These are phyloP conservation scores for Odontomachus brunneus DNA, from an alignment of 1,140 invertebrate species.

Conservation along the genomic window DNA sequence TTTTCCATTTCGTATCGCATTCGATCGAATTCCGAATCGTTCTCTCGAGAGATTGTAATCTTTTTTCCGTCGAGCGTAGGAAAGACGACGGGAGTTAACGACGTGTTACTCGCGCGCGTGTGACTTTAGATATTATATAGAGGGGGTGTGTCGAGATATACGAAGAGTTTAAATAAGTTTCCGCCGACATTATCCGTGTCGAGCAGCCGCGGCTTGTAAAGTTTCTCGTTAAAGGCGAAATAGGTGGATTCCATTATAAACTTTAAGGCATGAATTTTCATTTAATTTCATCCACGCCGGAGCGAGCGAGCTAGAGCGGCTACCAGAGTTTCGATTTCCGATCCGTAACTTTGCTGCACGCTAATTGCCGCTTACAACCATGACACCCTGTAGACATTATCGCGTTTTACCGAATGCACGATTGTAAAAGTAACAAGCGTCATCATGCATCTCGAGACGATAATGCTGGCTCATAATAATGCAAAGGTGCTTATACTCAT, in stretches of 20 bases:
- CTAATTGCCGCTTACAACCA: conserved; percentile 31
- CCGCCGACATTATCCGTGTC: conserved; percentile 49
- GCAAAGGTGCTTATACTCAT: too few species aligned
- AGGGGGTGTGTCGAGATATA: conserved; percentile 27
- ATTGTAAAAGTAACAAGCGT: background rate
- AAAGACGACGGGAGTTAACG: conserved; percentile 38
- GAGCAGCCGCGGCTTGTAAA: conserved; percentile 51
- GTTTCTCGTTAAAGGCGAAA: conserved; percentile 55
- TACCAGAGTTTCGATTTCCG: conserved; percentile 46
- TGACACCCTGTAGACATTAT: conserved; percentile 27
- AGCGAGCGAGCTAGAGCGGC: conserved; percentile 15
- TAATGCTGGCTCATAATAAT: background rate
- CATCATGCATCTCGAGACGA: background rate
- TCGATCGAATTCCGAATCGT: too few species aligned
- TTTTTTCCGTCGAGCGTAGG: background rate
- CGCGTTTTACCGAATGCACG: background rate
- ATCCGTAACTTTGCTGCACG: conserved; percentile 44
- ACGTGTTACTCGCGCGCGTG: conserved; percentile 45
- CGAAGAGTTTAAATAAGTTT: conserved; percentile 58
- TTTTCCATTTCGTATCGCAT: too few species aligned
- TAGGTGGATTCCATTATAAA: conserved; percentile 57
- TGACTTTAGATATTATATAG: conserved; percentile 36
- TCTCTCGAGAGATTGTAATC: too few species aligned
- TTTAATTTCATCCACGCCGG: conserved; percentile 48
- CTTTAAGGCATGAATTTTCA: conserved; percentile 61